Base-by-base conservation (phyloP, 2,113 vertebrate species). In the Sigmodon hispidus region DNA sequence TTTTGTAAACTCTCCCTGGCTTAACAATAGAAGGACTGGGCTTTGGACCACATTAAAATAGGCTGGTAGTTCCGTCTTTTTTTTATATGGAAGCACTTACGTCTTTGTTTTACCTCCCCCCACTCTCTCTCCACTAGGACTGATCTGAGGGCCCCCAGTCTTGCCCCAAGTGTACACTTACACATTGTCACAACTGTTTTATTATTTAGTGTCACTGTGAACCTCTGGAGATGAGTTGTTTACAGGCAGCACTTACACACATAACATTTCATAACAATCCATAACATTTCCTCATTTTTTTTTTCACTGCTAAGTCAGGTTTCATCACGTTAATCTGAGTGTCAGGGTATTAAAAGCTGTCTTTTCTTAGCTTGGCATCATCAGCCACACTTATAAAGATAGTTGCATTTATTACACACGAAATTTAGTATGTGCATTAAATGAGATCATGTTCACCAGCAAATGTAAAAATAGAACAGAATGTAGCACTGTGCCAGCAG, bases 401-500 rank as follows among this genome's bases (percentile, higher is more conserved):
- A 76, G 75, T 77, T 96, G 94, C 94, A 96, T 97, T 93, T 96
- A 97, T 97, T 97, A 97, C 93, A 61, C 81, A 83, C 31, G 92
- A 95, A 96, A 96, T 93, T 70, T 90, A 96, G 90, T 93, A 86
- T 55, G 95, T 91, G 94, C 94, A 89, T 97, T 97, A 96, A 98
- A 97, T 95, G 93, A 67, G 16, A 76, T 4, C 89, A n/a, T 76
- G 96, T 97, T 98, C 96, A 88, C 92, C 3, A 40, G 94, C 94
- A 97, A 97, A 97, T 93, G 92, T 83, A 97, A 98, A 98, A 98
- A 97, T 89, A 97, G 97, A 98, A 97, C 89, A 97, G 98, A 98
- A 98, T 97, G 98, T 98, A 98, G 98, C 98, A 97, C 98, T 98
- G 98, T 97, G 95, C 98, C 98, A 96, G 94, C 97, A 98, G 98